Conservation (phyloP, 2,888 invertebrate genomes). For the Lumbricus terrestris region DNA sequence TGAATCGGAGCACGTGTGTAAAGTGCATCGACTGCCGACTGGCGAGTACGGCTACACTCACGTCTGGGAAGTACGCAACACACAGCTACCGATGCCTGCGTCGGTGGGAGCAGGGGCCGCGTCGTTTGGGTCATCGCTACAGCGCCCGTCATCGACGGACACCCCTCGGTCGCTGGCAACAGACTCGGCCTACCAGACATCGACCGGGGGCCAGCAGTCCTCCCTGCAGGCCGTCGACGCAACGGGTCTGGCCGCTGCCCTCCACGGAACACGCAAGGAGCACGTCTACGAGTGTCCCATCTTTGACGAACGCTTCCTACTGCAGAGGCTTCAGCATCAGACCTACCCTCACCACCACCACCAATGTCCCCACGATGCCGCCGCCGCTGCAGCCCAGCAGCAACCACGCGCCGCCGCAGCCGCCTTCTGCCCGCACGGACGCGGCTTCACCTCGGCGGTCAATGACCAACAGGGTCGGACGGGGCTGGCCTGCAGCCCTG, state of each 20-base stretch:
- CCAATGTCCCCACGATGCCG: slow-evolving; percentile 11
- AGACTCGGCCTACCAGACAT: slow-evolving; percentile 12
- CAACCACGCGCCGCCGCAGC: neutral
- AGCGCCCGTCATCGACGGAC: neutral
- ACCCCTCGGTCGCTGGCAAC: neutral
- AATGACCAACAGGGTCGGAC: neutral
- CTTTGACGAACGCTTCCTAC: slow-evolving; percentile 28
- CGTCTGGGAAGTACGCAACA: slow-evolving; percentile 32
- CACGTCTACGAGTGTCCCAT: slow-evolving; percentile 29
- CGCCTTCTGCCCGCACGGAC: neutral
- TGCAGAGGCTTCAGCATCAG: slow-evolving; percentile 25
- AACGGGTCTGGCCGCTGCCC: neutral
- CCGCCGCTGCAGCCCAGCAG: too few relatives aligned
- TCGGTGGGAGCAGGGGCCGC: neutral
- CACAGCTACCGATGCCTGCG: slow-evolving; percentile 23
- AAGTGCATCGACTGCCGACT: slow-evolving; percentile 29
- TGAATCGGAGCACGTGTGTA: slow-evolving; percentile 26
- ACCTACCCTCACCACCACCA: slow-evolving; percentile 20
- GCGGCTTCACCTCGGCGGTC: neutral
- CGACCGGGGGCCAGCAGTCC: slow-evolving; percentile 5
- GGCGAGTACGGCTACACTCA: slow-evolving; percentile 33
- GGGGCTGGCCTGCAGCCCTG: neutral
- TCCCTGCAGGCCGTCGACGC: neutral
- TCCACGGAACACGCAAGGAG: slow-evolving; percentile 9
- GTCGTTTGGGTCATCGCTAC: neutral